A percentile compares a stretch with the other conserved stretches of the same genome.
Conservation (phyloP, 2,888 invertebrate species). For the Lordiphosa andalusiaca region DNA sequence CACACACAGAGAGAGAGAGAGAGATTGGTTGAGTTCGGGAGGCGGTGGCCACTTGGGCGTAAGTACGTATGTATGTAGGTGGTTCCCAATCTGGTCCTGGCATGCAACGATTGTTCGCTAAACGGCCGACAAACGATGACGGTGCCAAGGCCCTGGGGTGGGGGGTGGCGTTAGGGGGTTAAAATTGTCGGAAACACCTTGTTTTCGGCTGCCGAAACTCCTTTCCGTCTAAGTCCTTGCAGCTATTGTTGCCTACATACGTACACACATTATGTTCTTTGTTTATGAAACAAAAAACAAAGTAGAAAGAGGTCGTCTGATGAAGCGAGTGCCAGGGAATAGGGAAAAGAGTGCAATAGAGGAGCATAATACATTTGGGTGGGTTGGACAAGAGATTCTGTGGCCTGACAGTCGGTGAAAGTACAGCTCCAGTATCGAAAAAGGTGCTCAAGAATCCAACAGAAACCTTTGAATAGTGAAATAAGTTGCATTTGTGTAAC, state of each 20-base stretch:
- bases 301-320: constrained; percentile 37
- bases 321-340: constrained; percentile 26
- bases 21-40: too few relatives aligned
- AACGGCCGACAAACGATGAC: constrained; percentile 30
- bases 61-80: not conserved
- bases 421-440: too few relatives aligned
- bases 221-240: constrained; percentile 8
- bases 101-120: constrained; percentile 13
- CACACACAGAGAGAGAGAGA: constrained; percentile 1
- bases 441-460: too few relatives aligned
- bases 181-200: constrained; percentile 60
- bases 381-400: constrained; percentile 5
- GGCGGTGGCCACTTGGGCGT: too few relatives aligned
- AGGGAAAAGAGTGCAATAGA: not conserved
- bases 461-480: too few relatives aligned
- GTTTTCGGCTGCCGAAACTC: constrained; percentile 43
- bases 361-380: too few relatives aligned
- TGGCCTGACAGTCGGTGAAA: too few relatives aligned
- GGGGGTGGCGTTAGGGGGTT: not conserved
- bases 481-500: too few relatives aligned
- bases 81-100: not conserved
- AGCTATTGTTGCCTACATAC: constrained; percentile 27
- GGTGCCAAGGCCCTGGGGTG: constrained; percentile 11
- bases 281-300: constrained; percentile 58
- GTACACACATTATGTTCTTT: constrained; percentile 59